phyloP scores from a whole-genome alignment of 2,113 vertebrate genomes.

The Phylloscopus whistleri region DNA sequence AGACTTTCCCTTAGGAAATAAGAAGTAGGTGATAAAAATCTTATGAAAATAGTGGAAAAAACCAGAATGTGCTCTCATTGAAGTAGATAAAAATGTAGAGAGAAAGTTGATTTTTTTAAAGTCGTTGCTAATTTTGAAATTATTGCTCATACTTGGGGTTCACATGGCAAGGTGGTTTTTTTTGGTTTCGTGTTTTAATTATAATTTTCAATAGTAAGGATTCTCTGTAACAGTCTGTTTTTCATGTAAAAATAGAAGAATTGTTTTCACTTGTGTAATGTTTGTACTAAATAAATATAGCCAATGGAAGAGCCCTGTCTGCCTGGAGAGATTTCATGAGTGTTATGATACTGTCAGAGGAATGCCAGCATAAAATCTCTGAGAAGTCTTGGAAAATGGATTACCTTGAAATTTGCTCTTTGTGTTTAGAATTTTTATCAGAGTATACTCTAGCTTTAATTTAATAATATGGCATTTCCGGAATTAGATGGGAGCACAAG shows the following conservation, averaged over 20 bases:
- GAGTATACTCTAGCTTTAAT: background rate
- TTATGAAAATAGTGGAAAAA: background rate
- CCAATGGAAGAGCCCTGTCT: background rate
- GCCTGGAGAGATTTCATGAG: background rate
- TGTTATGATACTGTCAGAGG: background rate
- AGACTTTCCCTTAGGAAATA: background rate
- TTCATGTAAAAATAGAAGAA: background rate
- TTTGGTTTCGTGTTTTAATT: background rate
- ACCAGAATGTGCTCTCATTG: background rate
- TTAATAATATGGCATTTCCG: background rate
- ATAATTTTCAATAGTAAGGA: background rate
- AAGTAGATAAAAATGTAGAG: background rate
- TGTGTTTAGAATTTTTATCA: background rate
- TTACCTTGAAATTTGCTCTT: background rate
- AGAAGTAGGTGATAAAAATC: background rate
- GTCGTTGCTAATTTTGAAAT: background rate
- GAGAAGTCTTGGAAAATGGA: background rate
- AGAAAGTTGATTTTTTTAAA: background rate
- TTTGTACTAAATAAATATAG: background rate
- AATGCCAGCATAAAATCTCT: background rate
- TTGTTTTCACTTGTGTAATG: background rate
- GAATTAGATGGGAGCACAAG: background rate
- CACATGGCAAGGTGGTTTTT: background rate
- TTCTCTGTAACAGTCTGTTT: background rate
- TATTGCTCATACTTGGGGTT: background rate